Evolutionary conservation across 2,797 vertebrate genomes (phyloP).

Genomic region (Ptychobarbus kaznakovi): DNA sequence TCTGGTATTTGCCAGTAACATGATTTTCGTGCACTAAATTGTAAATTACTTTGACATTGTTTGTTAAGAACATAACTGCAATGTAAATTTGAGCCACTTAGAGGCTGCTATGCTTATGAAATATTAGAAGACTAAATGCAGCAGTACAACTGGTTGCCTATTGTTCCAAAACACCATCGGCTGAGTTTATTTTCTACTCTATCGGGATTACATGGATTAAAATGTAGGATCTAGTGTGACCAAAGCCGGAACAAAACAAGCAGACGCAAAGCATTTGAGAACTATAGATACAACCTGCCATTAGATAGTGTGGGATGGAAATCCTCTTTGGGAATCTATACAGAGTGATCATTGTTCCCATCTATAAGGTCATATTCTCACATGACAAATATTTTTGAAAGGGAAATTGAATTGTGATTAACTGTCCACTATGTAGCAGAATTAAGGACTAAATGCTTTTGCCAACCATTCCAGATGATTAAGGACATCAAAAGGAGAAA

Average conservation of each 20-base stretch:
- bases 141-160: background rate
- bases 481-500: background rate
- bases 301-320: background rate
- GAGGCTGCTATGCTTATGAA: constrained; percentile 38
- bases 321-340: background rate
- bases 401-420: constrained; percentile 26
- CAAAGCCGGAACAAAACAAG: constrained; percentile 44
- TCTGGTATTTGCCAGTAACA: background rate
- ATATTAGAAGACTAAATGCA: constrained; percentile 34
- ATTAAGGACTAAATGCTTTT: background rate
- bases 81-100: constrained; percentile 6
- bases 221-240: constrained; percentile 34
- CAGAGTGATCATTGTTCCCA: constrained; percentile 17
- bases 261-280: background rate
- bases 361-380: constrained; percentile 44
- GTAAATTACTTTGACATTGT: constrained; percentile 23
- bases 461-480: background rate
- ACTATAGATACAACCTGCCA: constrained; percentile 14
- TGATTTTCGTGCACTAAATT: background rate
- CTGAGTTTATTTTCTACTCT: constrained; percentile 41
- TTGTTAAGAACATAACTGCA: background rate
- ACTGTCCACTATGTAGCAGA: background rate
- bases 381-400: constrained; percentile 44
- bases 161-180: constrained; percentile 42
- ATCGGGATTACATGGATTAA: constrained; percentile 35